Evolutionary conservation across 35 echinoderm and acorn worm species (phyloP).

Genomic region (Acanthaster planci): DNA sequence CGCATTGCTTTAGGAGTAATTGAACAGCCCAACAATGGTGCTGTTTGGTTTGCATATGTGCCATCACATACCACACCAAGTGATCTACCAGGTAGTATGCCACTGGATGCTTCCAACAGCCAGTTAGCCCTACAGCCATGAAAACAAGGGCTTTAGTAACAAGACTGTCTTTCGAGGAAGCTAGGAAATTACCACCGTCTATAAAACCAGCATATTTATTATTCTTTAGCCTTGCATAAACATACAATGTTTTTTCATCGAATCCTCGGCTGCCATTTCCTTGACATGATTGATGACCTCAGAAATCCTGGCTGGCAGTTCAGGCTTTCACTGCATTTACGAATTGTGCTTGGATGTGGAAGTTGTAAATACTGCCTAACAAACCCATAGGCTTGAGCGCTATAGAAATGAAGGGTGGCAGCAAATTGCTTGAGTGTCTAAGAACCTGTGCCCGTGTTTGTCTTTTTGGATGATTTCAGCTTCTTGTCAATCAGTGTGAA

Average conservation of each 20-base stretch:
- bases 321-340: constrained; percentile 50
- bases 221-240: constrained; percentile 59
- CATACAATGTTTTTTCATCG: constrained; percentile 48
- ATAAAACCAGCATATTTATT: constrained; percentile 52
- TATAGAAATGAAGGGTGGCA: constrained; percentile 32
- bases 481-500: constrained; percentile 79
- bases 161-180: constrained; percentile 32
- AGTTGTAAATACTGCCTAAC: no score
- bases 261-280: constrained; percentile 32
- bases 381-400: constrained; percentile 43
- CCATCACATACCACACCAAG: constrained; percentile 63
- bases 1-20: constrained; percentile 25
- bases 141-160: constrained; percentile 63
- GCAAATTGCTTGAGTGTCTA: constrained; percentile 42
- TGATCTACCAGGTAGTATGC: constrained; percentile 53
- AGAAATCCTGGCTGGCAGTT: constrained; percentile 62
- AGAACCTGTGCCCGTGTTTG: constrained; percentile 66
- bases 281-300: constrained; percentile 59
- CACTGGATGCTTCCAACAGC: constrained; percentile 55
- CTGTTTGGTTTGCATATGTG: constrained; percentile 55
- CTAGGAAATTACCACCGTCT: constrained; percentile 50
- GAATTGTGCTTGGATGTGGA: constrained; percentile 55
- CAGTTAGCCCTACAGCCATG: constrained; percentile 61
- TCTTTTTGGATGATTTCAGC: constrained; percentile 46
- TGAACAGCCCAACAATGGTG: constrained; percentile 58